These are phyloP conservation scores for Pheosia gnoma DNA, from an alignment of 2,888 invertebrate genomes.

Conservation along the genomic window DNA sequence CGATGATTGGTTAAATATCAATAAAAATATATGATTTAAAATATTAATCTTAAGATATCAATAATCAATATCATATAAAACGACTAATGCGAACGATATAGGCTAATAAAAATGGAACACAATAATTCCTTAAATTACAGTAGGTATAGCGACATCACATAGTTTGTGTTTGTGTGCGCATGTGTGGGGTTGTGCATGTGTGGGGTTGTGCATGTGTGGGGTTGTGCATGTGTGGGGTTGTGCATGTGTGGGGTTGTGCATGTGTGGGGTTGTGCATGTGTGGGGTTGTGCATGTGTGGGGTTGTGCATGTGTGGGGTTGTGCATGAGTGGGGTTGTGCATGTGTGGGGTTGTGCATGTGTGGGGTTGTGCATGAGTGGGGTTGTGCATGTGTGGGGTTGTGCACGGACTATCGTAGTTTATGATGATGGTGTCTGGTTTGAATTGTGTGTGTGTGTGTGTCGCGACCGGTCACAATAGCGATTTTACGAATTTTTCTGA, in stretches of 20 bases:
- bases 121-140: not conserved
- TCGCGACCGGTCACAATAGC: not conserved
- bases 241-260: not conserved
- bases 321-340: too few relatives aligned
- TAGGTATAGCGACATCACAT: not conserved
- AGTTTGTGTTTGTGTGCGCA: not conserved
- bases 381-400: not conserved
- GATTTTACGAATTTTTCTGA: too few relatives aligned
- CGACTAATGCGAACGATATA: not conserved
- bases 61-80: not conserved
- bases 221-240: not conserved
- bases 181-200: not conserved
- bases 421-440: not conserved
- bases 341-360: too few relatives aligned
- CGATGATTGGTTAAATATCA: too few relatives aligned
- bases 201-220: not conserved
- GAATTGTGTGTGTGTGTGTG: not conserved
- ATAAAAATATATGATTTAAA: too few relatives aligned
- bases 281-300: not conserved
- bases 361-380: too few relatives aligned
- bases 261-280: not conserved
- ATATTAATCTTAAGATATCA: not conserved
- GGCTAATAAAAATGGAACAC: not conserved
- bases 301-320: too few relatives aligned
- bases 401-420: not conserved